Evolutionary conservation across 2,113 vertebrate species (phyloP).

Genomic region (Ginglymostoma cirratum): DNA sequence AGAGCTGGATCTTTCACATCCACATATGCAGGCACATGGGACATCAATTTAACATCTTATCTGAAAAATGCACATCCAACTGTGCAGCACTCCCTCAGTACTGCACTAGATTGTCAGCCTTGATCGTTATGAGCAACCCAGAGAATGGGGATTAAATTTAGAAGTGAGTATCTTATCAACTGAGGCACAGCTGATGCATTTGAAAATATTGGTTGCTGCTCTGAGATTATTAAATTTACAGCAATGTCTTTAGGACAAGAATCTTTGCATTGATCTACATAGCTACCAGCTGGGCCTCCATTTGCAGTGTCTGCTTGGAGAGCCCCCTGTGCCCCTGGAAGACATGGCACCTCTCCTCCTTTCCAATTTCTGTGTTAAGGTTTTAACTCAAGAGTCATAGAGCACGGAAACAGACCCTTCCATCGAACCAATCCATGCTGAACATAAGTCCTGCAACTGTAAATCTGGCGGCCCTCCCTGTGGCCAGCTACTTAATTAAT

Average conservation of each 20-base stretch:
- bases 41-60: neutral
- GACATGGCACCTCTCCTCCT: neutral
- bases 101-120: neutral
- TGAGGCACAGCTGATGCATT: neutral
- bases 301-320: neutral
- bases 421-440: too few species aligned
- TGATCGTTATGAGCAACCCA: neutral
- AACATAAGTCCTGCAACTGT: neutral
- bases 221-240: neutral
- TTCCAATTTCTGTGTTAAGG: neutral
- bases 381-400: too few species aligned
- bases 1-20: neutral
- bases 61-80: neutral
- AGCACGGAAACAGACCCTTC: too few species aligned
- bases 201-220: neutral
- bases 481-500: neutral
- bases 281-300: neutral
- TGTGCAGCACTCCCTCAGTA: neutral
- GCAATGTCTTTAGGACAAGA: neutral
- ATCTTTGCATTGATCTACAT: neutral
- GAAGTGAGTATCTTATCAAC: neutral
- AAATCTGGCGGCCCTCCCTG: neutral
- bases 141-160: neutral
- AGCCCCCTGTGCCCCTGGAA: too few species aligned
- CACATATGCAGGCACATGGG: neutral